Evolutionary conservation across 1,140 invertebrate genomes (phyloP).

Genomic region (Drosophila repleta): DNA sequence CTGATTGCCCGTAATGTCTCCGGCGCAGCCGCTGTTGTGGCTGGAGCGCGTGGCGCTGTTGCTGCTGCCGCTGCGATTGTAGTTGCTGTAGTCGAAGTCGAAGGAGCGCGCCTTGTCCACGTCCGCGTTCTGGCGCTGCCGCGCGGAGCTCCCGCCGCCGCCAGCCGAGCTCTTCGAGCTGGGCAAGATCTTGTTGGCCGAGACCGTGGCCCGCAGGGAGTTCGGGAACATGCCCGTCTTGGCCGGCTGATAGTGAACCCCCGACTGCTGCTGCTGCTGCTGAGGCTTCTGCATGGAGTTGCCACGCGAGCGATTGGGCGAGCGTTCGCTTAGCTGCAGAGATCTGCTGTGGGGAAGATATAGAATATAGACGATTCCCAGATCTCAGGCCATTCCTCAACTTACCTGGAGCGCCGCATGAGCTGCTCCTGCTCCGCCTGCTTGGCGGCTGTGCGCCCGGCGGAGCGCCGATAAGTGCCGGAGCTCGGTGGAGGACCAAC

Average conservation of each 20-base stretch:
- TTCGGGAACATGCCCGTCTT: constrained; percentile 48
- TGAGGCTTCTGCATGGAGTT: constrained; percentile 33
- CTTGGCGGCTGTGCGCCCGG: constrained; percentile 55
- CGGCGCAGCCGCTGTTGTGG: constrained; percentile 42
- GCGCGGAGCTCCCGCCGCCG: constrained; percentile 6
- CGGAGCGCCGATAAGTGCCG: constrained; percentile 49
- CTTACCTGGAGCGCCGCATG: constrained; percentile 79
- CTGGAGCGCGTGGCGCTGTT: constrained; percentile 15
- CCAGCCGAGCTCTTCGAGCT: constrained; percentile 20
- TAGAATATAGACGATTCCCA: neutral
- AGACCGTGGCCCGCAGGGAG: constrained; percentile 49
- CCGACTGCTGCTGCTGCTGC: constrained; percentile 29
- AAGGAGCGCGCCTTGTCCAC: constrained; percentile 80
- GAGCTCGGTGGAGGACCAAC: neutral
- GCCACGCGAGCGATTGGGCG: constrained; percentile 68
- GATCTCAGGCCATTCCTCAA: neutral
- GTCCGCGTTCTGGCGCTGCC: constrained; percentile 55
- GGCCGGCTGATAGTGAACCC: constrained; percentile 51
- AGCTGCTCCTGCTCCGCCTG: constrained; percentile 75
- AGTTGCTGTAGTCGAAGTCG: constrained; percentile 79
- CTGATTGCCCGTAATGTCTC: constrained; percentile 64
- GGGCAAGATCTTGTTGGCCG: constrained; percentile 29
- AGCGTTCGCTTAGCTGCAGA: constrained; percentile 79
- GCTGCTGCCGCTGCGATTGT: constrained; percentile 41
- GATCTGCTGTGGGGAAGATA: constrained; percentile 60